These are phyloP conservation scores for Biston betularia DNA, from an alignment of 2,888 invertebrate genomes.

Conservation along the genomic window DNA sequence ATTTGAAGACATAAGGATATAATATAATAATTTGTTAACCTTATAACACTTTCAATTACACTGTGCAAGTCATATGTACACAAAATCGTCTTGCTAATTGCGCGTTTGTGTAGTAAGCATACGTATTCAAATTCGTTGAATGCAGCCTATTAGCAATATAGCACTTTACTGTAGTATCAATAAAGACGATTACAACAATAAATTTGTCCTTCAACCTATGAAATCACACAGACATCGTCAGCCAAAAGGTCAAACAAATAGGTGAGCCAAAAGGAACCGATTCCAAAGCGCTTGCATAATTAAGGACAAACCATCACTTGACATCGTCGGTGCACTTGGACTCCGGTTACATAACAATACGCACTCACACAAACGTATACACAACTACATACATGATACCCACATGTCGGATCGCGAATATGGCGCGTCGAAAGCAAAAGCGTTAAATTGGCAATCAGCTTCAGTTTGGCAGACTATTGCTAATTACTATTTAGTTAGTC, in stretches of 20 bases:
- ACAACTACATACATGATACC: not conserved
- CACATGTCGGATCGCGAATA: not conserved
- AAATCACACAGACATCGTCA: constrained; percentile 13
- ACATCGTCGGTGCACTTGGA: constrained; percentile 25
- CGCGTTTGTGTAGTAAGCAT: not conserved
- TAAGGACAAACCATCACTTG: constrained; percentile 31
- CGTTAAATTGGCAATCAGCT: constrained; percentile 9
- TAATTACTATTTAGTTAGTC: not conserved
- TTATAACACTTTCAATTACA: too few species aligned
- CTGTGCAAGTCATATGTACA: too few species aligned
- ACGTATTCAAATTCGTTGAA: not conserved
- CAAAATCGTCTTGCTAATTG: not conserved
- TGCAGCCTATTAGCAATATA: not conserved
- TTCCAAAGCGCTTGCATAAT: constrained; percentile 21
- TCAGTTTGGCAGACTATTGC: not conserved
- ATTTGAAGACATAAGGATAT: too few species aligned
- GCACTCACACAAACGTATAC: constrained; percentile 19
- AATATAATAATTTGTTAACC: too few species aligned
- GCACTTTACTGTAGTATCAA: not conserved
- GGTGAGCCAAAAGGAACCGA: constrained; percentile 18
- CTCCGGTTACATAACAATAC: constrained; percentile 30
- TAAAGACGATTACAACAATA: not conserved
- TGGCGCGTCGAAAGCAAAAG: constrained; percentile 14
- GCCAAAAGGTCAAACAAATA: constrained; percentile 18
- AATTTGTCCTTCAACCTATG: constrained; percentile 10